These are phyloP conservation scores for Drosophila pseudotalamancana DNA, from an alignment of 2,888 invertebrate genomes.

Conservation along the genomic window DNA sequence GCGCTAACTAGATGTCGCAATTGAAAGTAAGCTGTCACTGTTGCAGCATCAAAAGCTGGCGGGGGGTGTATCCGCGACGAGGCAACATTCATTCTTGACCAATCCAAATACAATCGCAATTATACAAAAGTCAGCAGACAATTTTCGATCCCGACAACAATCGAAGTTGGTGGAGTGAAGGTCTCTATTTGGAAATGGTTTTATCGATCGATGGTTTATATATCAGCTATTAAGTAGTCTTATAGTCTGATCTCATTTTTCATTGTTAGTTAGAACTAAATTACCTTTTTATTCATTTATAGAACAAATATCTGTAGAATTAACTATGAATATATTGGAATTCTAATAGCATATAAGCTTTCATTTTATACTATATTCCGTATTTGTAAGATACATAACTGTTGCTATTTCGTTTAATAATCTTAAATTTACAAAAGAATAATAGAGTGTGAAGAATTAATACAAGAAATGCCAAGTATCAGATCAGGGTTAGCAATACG, in stretches of 20 bases:
- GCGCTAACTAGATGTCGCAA: constrained; percentile 79
- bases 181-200: too few species aligned
- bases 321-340: too few species aligned
- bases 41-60: constrained; percentile 18
- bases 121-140: not conserved
- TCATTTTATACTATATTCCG: too few species aligned
- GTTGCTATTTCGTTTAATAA: constrained; percentile 18
- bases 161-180: too few species aligned
- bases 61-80: constrained; percentile 1
- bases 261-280: not conserved
- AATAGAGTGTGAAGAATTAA: constrained; percentile 12
- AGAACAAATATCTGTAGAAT: too few species aligned
- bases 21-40: constrained; percentile 79
- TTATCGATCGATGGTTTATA: too few species aligned
- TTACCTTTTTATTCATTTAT: not conserved
- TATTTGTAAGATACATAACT: constrained; percentile 1
- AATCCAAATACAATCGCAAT: not conserved
- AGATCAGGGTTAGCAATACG: too few species aligned
- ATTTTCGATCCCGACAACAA: not conserved
- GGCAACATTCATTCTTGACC: constrained; percentile 7
- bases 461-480: not conserved
- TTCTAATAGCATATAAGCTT: too few species aligned
- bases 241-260: not conserved
- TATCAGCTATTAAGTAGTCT: too few species aligned
- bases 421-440: constrained; percentile 11